Conservation (phyloP, 2,113 vertebrate genomes). For the Apaloderma vittatum region DNA sequence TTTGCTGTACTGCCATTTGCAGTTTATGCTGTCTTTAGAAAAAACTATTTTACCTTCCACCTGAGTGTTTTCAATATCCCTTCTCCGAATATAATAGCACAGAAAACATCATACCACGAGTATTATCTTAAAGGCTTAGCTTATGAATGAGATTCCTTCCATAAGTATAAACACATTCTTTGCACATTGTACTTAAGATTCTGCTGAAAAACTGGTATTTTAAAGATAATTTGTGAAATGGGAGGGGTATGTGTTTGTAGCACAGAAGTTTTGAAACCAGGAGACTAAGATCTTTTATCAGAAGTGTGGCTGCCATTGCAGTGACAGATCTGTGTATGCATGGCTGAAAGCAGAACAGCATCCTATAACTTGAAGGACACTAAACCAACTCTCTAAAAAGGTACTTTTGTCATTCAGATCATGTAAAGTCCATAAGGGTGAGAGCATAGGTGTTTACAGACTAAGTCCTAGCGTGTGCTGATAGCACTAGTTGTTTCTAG, state of each 20-base stretch:
- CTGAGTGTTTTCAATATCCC: neutral
- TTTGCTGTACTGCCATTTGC: neutral
- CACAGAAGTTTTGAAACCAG: neutral
- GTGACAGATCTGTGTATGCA: neutral
- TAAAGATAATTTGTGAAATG: neutral
- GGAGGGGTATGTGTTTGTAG: neutral
- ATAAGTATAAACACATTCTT: neutral
- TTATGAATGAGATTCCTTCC: neutral
- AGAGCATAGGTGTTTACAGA: neutral
- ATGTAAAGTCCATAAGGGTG: neutral
- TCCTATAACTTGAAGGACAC: neutral
- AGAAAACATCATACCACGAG: neutral
- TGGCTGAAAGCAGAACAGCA: neutral
- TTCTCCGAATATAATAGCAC: neutral
- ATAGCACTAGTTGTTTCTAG: neutral
- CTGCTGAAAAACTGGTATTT: neutral
- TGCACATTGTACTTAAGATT: neutral
- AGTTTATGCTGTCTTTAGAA: neutral
- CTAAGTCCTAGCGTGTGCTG: neutral
- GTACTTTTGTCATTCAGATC: neutral
- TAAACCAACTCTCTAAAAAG: neutral
- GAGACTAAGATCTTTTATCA: neutral
- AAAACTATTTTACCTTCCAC: neutral
- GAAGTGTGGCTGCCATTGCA: neutral
- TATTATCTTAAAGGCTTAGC: neutral